Evolutionary conservation across 35 echinoderm and acorn worm genomes (phyloP).

Genomic region (Apostichopus californicus): DNA sequence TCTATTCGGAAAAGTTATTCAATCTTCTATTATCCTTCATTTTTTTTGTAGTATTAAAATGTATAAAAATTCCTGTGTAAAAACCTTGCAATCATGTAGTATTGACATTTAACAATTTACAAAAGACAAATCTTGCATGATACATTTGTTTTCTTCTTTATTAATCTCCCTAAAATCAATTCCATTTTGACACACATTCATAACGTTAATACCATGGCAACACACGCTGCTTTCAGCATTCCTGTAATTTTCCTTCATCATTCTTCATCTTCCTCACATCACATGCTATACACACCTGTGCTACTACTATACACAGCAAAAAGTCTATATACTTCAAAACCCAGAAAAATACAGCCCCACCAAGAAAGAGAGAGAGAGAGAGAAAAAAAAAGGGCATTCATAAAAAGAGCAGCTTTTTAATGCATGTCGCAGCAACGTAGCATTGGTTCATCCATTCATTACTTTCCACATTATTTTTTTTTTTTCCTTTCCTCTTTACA

Average conservation of each 20-base stretch:
- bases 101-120: too few relatives aligned
- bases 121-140: too few relatives aligned
- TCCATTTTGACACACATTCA: not conserved
- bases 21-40: too few relatives aligned
- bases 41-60: too few relatives aligned
- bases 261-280: not conserved
- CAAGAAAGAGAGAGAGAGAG: not conserved
- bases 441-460: constrained; percentile 42
- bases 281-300: not conserved
- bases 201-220: not conserved
- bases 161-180: too few relatives aligned
- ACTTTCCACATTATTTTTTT: constrained; percentile 23
- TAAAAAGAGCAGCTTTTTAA: constrained; percentile 14
- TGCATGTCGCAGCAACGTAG: constrained; percentile 25
- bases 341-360: constrained; percentile 10
- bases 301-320: not conserved
- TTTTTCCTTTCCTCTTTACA: not conserved
- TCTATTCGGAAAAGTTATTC: too few relatives aligned
- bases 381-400: not conserved
- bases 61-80: too few relatives aligned
- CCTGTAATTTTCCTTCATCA: not conserved
- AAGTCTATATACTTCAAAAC: not conserved
- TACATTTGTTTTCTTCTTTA: too few relatives aligned
- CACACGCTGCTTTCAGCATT: not conserved
- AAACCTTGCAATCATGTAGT: too few relatives aligned